Percentiles rank a stretch among this genome's conserved stretches.
phyloP scores from a whole-genome alignment of 2,888 invertebrate species.

The Argyresthia albistria region DNA sequence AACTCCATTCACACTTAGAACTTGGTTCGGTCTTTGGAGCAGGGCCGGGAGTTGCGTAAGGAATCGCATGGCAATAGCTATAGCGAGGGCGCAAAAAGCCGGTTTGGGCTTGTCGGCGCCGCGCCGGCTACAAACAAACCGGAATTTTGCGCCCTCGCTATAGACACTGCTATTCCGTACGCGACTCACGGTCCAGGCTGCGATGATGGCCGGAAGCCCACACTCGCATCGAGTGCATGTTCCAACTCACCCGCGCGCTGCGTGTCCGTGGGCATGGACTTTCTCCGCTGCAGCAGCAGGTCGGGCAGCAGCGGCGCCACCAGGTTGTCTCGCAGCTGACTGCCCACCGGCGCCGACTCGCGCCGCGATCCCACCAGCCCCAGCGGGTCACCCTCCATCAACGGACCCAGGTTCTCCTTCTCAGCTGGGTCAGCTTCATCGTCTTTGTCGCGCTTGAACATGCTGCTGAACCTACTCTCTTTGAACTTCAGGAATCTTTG shows the following conservation, averaged over 20 bases:
- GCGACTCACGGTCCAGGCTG: no score
- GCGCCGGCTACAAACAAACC: no score
- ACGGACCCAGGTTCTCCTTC: conserved; percentile 19
- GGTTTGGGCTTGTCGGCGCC: no score
- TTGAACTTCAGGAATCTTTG: conserved; percentile 15
- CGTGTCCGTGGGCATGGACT: conserved; percentile 45
- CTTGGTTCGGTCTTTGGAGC: no score
- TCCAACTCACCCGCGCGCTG: not conserved
- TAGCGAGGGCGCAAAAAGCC: no score
- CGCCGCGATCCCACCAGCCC: conserved; percentile 13
- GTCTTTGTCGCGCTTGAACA: conserved; percentile 25
- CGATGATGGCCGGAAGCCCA: no score
- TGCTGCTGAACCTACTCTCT: conserved; percentile 18
- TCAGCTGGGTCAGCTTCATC: conserved; percentile 31
- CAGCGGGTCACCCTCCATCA: conserved; percentile 11
- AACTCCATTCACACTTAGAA: no score
- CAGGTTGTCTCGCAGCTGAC: conserved; percentile 41
- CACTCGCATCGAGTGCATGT: no score
- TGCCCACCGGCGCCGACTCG: conserved; percentile 24
- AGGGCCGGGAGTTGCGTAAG: no score
- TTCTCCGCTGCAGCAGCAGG: conserved; percentile 32
- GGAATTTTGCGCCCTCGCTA: no score
- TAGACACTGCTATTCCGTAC: no score
- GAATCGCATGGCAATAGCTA: no score
- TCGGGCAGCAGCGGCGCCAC: conserved; percentile 26